phyloP scores from a whole-genome alignment of 2,888 invertebrate genomes.

The Trachelus tabidus region DNA sequence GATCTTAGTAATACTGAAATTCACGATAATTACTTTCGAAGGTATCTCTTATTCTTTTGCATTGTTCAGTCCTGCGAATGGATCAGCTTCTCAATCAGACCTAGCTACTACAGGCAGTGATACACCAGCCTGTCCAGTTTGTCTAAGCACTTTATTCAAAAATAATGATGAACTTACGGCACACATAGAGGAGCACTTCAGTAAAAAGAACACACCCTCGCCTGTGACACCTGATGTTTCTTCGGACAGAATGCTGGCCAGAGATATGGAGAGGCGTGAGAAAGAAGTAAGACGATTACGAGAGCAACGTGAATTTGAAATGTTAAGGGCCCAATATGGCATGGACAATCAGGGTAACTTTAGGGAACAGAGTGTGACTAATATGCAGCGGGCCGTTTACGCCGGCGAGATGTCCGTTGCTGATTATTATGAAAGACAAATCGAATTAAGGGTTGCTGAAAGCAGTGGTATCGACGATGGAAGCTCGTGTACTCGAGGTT shows the following conservation, averaged over 20 bases:
- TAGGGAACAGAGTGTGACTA: constrained; percentile 80
- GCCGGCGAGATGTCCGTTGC: constrained; percentile 87
- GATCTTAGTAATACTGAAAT: not conserved
- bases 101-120: constrained; percentile 58
- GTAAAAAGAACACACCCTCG: constrained; percentile 64
- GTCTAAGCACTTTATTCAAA: constrained; percentile 64
- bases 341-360: constrained; percentile 91
- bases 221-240: constrained; percentile 65
- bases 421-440: constrained; percentile 85
- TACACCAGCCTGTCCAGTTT: constrained; percentile 65
- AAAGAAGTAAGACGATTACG: constrained; percentile 78
- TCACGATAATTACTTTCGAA: not conserved
- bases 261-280: constrained; percentile 70
- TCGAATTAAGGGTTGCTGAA: constrained; percentile 80
- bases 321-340: constrained; percentile 85
- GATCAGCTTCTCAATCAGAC: constrained; percentile 52
- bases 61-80: constrained; percentile 56
- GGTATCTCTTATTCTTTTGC: not conserved
- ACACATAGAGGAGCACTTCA: constrained; percentile 88
- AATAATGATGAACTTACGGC: constrained; percentile 71
- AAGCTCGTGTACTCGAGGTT: constrained; percentile 83
- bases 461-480: constrained; percentile 85
- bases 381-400: constrained; percentile 85
- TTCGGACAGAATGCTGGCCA: constrained; percentile 69
- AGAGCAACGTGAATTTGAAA: constrained; percentile 84